These are phyloP conservation scores for Halcyon leucocephala DNA, from an alignment of 2,797 vertebrate genomes.

Conservation along the genomic window DNA sequence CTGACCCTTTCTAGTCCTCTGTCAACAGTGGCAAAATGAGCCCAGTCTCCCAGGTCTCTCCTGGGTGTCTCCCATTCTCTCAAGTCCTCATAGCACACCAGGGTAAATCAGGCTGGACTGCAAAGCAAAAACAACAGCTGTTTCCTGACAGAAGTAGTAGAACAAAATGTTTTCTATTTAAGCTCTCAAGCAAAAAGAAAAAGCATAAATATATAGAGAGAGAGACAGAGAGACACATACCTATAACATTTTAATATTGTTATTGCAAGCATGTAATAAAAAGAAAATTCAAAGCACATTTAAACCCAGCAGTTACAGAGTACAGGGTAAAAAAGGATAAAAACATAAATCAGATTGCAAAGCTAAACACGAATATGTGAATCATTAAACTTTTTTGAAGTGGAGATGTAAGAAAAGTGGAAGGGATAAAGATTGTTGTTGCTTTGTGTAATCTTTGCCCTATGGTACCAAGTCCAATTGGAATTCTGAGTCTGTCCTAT, in stretches of 20 bases:
- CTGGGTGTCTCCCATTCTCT: not conserved
- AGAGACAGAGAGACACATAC: not conserved
- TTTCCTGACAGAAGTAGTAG: not conserved
- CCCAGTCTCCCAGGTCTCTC: not conserved
- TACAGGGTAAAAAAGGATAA: not conserved
- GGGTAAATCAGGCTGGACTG: not conserved
- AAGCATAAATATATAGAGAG: not conserved
- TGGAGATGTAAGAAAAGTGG: not conserved
- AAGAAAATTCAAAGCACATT: not conserved
- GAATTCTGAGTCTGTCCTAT: conserved; percentile 14
- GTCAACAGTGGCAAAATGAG: not conserved
- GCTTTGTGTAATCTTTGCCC: not conserved
- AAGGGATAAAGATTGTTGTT: not conserved
- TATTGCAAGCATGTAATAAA: not conserved
- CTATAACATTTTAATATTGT: not conserved
- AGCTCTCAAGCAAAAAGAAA: not conserved
- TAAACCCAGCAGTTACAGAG: not conserved
- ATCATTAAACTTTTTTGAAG: not conserved
- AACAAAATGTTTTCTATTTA: not conserved
- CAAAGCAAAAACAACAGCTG: not conserved
- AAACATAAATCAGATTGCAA: not conserved
- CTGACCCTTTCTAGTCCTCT: not conserved
- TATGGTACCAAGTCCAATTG: not conserved
- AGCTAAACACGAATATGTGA: not conserved
- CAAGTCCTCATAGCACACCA: not conserved